A percentile compares a stretch with the other conserved stretches of the same genome.
phyloP scores from a whole-genome alignment of 2,888 invertebrate genomes.

The Thymelicus sylvestris region DNA sequence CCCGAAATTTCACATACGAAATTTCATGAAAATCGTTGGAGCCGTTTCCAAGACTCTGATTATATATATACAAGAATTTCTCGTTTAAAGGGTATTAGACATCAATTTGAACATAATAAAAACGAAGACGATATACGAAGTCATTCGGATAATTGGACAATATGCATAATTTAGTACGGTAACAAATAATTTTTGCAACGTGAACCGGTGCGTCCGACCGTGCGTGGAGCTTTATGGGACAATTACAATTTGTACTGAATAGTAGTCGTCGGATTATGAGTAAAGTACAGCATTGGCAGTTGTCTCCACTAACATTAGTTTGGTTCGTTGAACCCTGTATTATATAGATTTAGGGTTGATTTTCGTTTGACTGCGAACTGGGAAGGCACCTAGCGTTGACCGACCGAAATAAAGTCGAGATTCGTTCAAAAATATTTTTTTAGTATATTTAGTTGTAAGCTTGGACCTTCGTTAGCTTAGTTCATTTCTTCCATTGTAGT shows the following conservation, averaged over 20 bases:
- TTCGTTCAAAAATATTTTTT: conserved; percentile 60
- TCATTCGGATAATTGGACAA: too few relatives aligned
- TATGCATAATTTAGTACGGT: too few relatives aligned
- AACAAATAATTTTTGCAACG: background rate
- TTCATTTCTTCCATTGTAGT: conserved; percentile 78
- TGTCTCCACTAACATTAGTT: conserved; percentile 44
- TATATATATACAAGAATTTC: too few relatives aligned
- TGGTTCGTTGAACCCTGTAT: conserved; percentile 56
- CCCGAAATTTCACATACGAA: too few relatives aligned
- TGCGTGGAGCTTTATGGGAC: conserved; percentile 39
- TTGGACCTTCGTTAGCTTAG: conserved; percentile 69
- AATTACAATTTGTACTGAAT: conserved; percentile 72
- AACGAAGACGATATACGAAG: too few relatives aligned
- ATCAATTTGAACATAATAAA: too few relatives aligned
- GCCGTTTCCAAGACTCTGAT: too few relatives aligned
- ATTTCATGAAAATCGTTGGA: too few relatives aligned
- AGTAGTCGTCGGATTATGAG: conserved; percentile 46
- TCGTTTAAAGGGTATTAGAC: too few relatives aligned
- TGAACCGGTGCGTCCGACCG: background rate
- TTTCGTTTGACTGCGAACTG: conserved; percentile 42
- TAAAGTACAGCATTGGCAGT: conserved; percentile 68
- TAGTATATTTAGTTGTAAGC: conserved; percentile 62
- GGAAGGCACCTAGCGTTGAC: background rate
- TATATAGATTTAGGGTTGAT: conserved; percentile 67
- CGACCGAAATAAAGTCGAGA: conserved; percentile 4